A percentile compares a stretch with the other conserved stretches of the same genome.
Conservation (phyloP, 2,113 vertebrate species). For the Barnardius zonarius region DNA sequence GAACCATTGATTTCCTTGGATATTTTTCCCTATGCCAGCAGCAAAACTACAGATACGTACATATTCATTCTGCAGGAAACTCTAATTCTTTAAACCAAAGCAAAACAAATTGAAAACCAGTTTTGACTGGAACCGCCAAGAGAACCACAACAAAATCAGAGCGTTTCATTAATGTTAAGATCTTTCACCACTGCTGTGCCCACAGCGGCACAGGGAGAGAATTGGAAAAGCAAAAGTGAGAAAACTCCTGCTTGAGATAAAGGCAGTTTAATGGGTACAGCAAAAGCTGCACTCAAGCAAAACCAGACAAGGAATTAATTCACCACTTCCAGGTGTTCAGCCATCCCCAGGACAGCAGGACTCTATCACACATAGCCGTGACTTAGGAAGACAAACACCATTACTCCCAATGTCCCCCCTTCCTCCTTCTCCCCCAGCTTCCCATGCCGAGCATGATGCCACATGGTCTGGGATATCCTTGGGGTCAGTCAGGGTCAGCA, state of each 20-base stretch:
- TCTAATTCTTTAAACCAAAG: not conserved
- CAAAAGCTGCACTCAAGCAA: not conserved
- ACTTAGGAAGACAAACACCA: not conserved
- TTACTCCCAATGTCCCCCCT: accelerated
- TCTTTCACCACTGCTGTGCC: not conserved
- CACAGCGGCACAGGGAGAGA: not conserved
- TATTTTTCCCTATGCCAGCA: not conserved
- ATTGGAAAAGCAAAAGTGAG: not conserved
- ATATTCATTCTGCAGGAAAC: not conserved
- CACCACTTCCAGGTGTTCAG: not conserved
- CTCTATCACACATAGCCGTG: not conserved
- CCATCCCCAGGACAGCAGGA: not conserved
- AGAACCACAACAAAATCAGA: not conserved
- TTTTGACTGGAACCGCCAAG: not conserved
- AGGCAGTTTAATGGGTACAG: not conserved
- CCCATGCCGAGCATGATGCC: not conserved
- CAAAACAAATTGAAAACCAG: not conserved
- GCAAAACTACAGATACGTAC: not conserved
- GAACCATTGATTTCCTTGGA: not conserved
- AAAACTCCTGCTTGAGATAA: not conserved
- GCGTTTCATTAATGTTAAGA: not conserved
- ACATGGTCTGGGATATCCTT: too few relatives aligned
- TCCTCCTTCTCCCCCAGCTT: not conserved
- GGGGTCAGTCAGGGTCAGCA: not conserved
- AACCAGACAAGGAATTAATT: not conserved